A percentile compares a stretch with the other conserved stretches of the same genome.
Evolutionary conservation across 2,888 invertebrate genomes (phyloP).

Genomic region (Polydrusus cervinus): DNA sequence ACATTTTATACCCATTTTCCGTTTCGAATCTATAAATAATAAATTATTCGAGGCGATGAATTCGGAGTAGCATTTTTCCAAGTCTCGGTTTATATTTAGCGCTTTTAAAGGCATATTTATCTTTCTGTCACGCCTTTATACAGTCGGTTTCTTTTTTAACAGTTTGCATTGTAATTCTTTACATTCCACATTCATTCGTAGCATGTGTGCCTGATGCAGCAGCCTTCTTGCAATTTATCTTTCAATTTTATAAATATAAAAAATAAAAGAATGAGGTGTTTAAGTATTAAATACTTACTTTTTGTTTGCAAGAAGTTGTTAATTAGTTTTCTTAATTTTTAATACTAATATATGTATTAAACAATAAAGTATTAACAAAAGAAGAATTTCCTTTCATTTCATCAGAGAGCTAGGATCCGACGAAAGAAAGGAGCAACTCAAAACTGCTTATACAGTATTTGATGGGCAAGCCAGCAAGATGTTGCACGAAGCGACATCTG

Average conservation of each 20-base stretch:
- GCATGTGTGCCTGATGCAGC: conserved; percentile 17
- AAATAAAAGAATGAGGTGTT: neutral
- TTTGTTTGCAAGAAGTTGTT: neutral
- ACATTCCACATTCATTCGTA: conserved; percentile 63
- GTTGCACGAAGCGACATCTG: no score
- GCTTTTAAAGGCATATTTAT: conserved; percentile 65
- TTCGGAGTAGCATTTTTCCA: conserved; percentile 40
- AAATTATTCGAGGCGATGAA: conserved; percentile 45
- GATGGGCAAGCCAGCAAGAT: no score
- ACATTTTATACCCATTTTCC: conserved; percentile 18
- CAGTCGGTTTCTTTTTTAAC: conserved; percentile 65
- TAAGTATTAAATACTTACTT: neutral
- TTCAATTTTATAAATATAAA: neutral
- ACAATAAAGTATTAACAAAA: no score
- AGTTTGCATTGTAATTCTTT: conserved; percentile 68
- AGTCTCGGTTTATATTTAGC: conserved; percentile 60
- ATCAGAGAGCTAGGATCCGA: no score
- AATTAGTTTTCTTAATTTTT: no score
- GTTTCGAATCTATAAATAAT: conserved; percentile 39
- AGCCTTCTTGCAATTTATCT: conserved; percentile 8
- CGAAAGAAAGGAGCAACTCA: no score
- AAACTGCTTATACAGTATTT: no score
- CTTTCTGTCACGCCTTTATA: conserved; percentile 65
- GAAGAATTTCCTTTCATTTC: no score
- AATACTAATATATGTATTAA: no score